A percentile compares a stretch with the other conserved stretches of the same genome.
Evolutionary conservation across 2,797 vertebrate genomes (phyloP).

Genomic region (Trachurus trachurus): DNA sequence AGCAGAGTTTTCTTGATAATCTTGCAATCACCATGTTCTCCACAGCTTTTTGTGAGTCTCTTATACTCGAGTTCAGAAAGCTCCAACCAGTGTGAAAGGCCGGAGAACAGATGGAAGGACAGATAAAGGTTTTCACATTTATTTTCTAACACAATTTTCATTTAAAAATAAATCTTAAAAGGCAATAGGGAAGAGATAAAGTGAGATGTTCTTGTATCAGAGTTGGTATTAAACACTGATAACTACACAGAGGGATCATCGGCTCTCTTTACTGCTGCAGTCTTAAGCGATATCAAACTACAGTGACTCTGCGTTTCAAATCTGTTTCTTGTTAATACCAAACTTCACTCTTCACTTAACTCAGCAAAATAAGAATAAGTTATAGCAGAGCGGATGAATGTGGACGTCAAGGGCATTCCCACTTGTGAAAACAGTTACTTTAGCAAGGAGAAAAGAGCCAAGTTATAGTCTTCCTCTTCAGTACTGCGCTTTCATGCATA

Average conservation of each 20-base stretch:
- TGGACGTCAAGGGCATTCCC: slow-evolving; percentile 13
- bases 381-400: slow-evolving; percentile 2
- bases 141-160: slow-evolving; percentile 34
- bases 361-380: slow-evolving; percentile 13
- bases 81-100: slow-evolving; percentile 6
- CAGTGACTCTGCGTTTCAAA: slow-evolving; percentile 7
- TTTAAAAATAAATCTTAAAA: slow-evolving; percentile 42
- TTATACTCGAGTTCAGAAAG: slow-evolving; percentile 29
- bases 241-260: slow-evolving; percentile 28
- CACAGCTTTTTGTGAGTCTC: slow-evolving; percentile 2
- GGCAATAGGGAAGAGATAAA: slow-evolving; percentile 37
- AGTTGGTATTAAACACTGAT: slow-evolving; percentile 33
- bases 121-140: slow-evolving; percentile 36
- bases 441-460: background rate
- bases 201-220: slow-evolving; percentile 22
- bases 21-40: background rate
- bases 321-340: slow-evolving; percentile 19
- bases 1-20: slow-evolving; percentile 8
- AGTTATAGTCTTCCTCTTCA: background rate
- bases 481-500: background rate
- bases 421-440: slow-evolving; percentile 13
- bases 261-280: slow-evolving; percentile 5
- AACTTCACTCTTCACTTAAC: slow-evolving; percentile 5
- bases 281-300: slow-evolving; percentile 17
- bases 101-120: slow-evolving; percentile 27